Percentiles rank a stretch among this genome's conserved stretches.
These are phyloP conservation scores for Hofmannophila pseudospretella DNA, from an alignment of 2,888 invertebrate genomes.

Conservation along the genomic window DNA sequence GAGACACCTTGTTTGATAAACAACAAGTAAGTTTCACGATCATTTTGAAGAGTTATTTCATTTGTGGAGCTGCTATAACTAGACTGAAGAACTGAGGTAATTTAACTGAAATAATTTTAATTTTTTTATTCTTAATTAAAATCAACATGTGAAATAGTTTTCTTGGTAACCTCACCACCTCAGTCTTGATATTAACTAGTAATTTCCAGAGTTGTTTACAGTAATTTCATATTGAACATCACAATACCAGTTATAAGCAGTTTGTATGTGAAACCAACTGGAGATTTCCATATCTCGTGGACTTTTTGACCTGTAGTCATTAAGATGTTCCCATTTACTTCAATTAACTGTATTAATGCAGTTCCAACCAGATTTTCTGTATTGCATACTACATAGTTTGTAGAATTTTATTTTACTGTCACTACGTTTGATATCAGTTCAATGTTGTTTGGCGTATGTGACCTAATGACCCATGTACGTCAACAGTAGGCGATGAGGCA, in stretches of 20 bases:
- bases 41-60: not conserved
- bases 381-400: constrained; percentile 1
- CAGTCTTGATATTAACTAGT: constrained; percentile 1
- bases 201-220: constrained; percentile 4
- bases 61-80: not conserved
- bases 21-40: not conserved
- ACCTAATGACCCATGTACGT: constrained; percentile 69
- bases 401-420: not conserved
- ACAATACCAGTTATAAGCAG: constrained; percentile 20
- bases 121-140: too few relatives aligned
- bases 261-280: constrained; percentile 15
- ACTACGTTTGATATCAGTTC: constrained; percentile 13
- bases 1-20: not conserved
- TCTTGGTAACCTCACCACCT: too few relatives aligned
- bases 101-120: too few relatives aligned
- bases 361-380: constrained; percentile 20
- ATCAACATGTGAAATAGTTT: too few relatives aligned
- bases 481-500: constrained; percentile 75
- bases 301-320: constrained; percentile 28
- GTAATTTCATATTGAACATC: not conserved
- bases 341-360: constrained; percentile 20
- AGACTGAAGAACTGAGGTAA: too few relatives aligned
- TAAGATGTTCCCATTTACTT: constrained; percentile 13
- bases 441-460: constrained; percentile 31
- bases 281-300: constrained; percentile 27